These are phyloP conservation scores for Clarias laeviceps DNA, from an alignment of 2,797 vertebrate genomes.

Conservation along the genomic window DNA sequence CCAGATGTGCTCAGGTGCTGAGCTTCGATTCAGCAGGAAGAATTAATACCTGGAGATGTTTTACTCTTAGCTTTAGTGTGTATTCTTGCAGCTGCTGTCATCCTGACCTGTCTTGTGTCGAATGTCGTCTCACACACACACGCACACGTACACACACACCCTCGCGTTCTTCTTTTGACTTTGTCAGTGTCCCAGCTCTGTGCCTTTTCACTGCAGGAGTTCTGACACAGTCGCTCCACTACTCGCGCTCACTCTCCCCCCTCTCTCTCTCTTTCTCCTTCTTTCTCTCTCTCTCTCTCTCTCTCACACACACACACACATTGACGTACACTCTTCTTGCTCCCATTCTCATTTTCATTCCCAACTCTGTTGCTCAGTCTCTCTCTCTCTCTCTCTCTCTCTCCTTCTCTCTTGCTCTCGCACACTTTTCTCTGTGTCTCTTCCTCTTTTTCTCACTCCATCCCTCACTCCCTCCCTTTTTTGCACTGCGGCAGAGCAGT, in stretches of 20 bases:
- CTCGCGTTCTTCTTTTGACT: conserved; percentile 43
- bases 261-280: conserved; percentile 37
- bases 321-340: conserved; percentile 23
- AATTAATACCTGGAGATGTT: conserved; percentile 11
- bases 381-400: conserved; percentile 15
- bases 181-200: conserved; percentile 42
- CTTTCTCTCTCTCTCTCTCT: background rate
- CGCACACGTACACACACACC: conserved; percentile 2
- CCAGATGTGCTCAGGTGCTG: background rate
- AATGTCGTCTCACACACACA: conserved; percentile 25
- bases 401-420: conserved; percentile 10
- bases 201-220: conserved; percentile 50
- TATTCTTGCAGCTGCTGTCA: conserved; percentile 31
- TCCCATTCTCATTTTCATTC: conserved; percentile 49
- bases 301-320: background rate
- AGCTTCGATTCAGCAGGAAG: background rate
- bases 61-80: background rate
- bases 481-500: conserved; percentile 82
- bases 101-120: conserved; percentile 31
- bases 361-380: conserved; percentile 34
- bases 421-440: conserved; percentile 17
- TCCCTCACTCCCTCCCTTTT: conserved; percentile 54
- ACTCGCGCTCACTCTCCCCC: conserved; percentile 25
- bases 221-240: conserved; percentile 47
- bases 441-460: conserved; percentile 3